These are phyloP conservation scores for Bufo gargarizans DNA, from an alignment of 2,113 vertebrate species.

Conservation along the genomic window DNA sequence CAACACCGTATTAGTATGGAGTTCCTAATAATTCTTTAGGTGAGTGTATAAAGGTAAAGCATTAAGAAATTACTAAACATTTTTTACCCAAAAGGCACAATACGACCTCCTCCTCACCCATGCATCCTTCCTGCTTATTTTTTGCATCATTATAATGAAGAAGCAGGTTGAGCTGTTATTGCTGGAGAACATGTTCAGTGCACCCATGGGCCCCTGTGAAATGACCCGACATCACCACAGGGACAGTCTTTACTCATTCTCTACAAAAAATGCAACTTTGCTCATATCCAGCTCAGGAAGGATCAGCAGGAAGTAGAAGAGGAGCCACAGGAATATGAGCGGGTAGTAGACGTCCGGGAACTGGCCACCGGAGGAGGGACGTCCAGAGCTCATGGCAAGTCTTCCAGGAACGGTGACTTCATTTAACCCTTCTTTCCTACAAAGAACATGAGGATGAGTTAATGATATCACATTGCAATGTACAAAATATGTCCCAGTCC, in stretches of 20 bases:
- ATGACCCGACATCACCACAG: constrained; percentile 34
- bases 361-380: constrained; percentile 54
- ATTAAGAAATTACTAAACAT: background rate
- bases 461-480: background rate
- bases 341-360: constrained; percentile 76
- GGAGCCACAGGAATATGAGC: constrained; percentile 86
- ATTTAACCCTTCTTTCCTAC: constrained; percentile 34
- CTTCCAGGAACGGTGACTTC: constrained; percentile 29
- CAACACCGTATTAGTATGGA: no score
- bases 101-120: background rate
- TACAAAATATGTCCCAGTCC: no score
- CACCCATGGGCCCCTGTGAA: background rate
- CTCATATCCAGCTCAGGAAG: constrained; percentile 83
- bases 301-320: constrained; percentile 88
- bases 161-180: constrained; percentile 35
- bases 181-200: constrained; percentile 14
- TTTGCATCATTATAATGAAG: background rate
- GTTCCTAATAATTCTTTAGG: no score
- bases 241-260: constrained; percentile 56
- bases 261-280: constrained; percentile 68
- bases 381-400: constrained; percentile 9
- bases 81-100: constrained; percentile 33
- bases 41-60: background rate
- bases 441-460: background rate
- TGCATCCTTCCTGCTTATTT: background rate